Evolutionary conservation across 1,140 invertebrate species (phyloP), one percentile per base, ranked within the genome.

Genomic region (Phocides pigmalion): DNA sequence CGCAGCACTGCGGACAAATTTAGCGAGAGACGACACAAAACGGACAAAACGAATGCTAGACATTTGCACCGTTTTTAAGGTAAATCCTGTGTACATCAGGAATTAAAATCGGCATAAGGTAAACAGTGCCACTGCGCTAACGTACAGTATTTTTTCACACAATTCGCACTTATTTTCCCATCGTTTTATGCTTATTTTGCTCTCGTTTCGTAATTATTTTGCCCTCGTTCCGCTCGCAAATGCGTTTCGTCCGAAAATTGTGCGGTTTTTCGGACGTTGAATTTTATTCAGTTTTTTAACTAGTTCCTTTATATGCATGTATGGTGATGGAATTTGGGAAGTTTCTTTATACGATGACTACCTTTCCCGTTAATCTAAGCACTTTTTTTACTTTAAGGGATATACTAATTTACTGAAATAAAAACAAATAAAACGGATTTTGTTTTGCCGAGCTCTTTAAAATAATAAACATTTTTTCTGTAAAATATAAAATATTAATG

Each of bases 1-100:
- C 42, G 63, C 47, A 72, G 70, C 61, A 75, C 67, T 74, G 82
- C 79, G 69, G 76, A 74, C 76, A 81, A 84, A 82, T 84, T 82
- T 81, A 84, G 79, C 72, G 66, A 64, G 71, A 74, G 75, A 68
- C 69, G 69, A 49, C 20, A 66, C 62, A 73, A 72, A 73, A 51
- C 49, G 63, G 22, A 68, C 11, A 58, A 74, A 79, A 79, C 64
- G 50, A 25, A 14, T 49, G 11, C 49, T 50, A 74, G 69, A 76
- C 69, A 59, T 72, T 72, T 32, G 42, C 76, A 61, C 37, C 70
- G 39, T 76, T 73, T 77, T 73, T 56, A 37, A 72, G 64, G 64
- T 74, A 70, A 74, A 74, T 74, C 44, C 39, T 51, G 54, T 35
- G 56, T 54, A 47, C 68, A 47, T 66, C 56, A 44, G 17, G 28